Evolutionary conservation across 2,888 invertebrate species (phyloP).

Genomic region (Limnephilus rhombicus): DNA sequence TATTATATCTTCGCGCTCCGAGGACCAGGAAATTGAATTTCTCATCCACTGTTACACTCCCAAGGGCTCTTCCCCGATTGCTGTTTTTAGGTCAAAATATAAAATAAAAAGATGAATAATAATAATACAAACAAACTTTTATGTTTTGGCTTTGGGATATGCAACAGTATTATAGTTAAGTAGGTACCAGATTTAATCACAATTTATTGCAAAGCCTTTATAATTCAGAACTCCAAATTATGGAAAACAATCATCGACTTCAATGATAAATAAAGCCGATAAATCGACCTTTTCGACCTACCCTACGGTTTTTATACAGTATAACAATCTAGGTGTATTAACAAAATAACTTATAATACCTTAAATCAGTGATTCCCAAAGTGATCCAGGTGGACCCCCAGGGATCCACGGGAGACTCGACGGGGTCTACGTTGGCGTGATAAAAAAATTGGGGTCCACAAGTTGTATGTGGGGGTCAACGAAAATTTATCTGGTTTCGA

Average conservation of each 20-base stretch:
- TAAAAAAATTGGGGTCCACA: too few relatives aligned
- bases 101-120: neutral
- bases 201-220: neutral
- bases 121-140: neutral
- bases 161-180: neutral
- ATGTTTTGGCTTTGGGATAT: too few relatives aligned
- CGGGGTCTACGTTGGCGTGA: too few relatives aligned
- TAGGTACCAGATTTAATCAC: neutral
- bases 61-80: neutral
- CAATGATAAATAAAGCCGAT: neutral
- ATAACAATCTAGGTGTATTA: too few relatives aligned
- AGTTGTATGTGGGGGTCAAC: too few relatives aligned
- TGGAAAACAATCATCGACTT: neutral
- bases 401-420: too few relatives aligned
- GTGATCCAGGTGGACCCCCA: too few relatives aligned
- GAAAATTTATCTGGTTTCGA: too few relatives aligned
- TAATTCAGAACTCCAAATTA: neutral
- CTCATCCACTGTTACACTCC: slow-evolving; percentile 34
- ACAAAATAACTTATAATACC: too few relatives aligned
- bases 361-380: too few relatives aligned
- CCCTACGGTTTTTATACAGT: too few relatives aligned
- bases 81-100: neutral
- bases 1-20: slow-evolving; percentile 65
- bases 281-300: neutral
- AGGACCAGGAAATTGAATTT: slow-evolving; percentile 66